These are phyloP conservation scores for Callaeas wilsoni DNA, from an alignment of 2,113 vertebrate genomes.

Conservation along the genomic window DNA sequence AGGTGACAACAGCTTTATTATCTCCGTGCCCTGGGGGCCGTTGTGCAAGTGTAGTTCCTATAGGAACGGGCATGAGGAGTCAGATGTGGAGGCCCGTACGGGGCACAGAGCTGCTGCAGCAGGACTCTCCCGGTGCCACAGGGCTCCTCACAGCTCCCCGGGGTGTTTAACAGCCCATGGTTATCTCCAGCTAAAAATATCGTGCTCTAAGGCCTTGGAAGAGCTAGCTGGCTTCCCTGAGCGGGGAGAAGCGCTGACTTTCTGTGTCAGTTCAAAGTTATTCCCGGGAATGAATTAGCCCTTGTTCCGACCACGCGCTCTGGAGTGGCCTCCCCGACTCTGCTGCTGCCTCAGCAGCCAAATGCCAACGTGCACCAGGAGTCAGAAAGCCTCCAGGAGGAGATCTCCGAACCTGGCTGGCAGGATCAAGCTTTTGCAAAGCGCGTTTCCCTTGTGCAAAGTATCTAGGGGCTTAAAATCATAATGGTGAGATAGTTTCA, in stretches of 20 bases:
- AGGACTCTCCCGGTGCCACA: accelerated
- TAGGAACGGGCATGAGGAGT: not conserved
- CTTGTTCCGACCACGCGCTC: not conserved
- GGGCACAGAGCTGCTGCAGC: not conserved
- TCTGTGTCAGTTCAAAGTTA: slow-evolving; percentile 4
- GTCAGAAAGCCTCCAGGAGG: not conserved
- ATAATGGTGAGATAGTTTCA: not conserved
- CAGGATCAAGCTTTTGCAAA: not conserved
- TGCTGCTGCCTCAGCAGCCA: not conserved
- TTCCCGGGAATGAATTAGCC: not conserved
- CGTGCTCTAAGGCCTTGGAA: not conserved
- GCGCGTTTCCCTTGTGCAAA: not conserved
- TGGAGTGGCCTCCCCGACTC: not conserved
- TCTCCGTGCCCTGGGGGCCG: not conserved
- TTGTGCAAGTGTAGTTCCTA: not conserved
- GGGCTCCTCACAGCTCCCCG: not conserved
- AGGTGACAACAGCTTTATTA: not conserved
- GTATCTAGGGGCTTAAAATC: not conserved
- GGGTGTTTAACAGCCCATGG: not conserved
- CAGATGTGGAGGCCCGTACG: accelerated
- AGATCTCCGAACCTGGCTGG: not conserved
- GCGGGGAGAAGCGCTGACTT: not conserved
- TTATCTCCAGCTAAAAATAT: not conserved
- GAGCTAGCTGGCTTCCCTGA: not conserved
- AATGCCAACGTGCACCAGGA: not conserved